Evolutionary conservation across 2,113 vertebrate species (phyloP).

Genomic region (Hiodon alosoides): DNA sequence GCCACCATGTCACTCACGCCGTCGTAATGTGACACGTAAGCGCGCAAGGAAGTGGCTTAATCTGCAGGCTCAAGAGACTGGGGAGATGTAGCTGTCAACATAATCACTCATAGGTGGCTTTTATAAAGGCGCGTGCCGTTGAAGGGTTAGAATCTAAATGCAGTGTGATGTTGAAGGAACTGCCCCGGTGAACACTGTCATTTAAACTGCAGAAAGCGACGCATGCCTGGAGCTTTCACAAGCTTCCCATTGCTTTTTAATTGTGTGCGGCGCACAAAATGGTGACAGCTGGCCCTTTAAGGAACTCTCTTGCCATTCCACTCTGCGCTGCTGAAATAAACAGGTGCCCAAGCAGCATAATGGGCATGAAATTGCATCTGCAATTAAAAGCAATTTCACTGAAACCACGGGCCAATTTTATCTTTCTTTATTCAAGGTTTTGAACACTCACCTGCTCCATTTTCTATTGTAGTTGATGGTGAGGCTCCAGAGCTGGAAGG

Average conservation of each 20-base stretch:
- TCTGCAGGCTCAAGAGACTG: neutral
- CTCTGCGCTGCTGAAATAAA: neutral
- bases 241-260: too few species aligned
- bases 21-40: neutral
- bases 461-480: too few species aligned
- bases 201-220: too few species aligned
- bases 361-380: neutral
- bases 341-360: neutral
- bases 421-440: neutral
- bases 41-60: neutral
- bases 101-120: neutral
- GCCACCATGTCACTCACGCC: neutral
- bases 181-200: too few species aligned
- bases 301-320: neutral
- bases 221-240: too few species aligned
- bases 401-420: neutral
- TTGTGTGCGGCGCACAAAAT: too few species aligned
- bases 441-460: neutral
- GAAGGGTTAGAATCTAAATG: neutral
- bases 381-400: neutral
- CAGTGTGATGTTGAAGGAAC: neutral
- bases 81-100: conserved; percentile 3
- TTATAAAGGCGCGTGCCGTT: neutral
- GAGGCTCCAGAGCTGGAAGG: too few species aligned
- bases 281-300: neutral